Evolutionary conservation across 2,113 vertebrate species (phyloP).

Genomic region (Cynopterus brachyotis): DNA sequence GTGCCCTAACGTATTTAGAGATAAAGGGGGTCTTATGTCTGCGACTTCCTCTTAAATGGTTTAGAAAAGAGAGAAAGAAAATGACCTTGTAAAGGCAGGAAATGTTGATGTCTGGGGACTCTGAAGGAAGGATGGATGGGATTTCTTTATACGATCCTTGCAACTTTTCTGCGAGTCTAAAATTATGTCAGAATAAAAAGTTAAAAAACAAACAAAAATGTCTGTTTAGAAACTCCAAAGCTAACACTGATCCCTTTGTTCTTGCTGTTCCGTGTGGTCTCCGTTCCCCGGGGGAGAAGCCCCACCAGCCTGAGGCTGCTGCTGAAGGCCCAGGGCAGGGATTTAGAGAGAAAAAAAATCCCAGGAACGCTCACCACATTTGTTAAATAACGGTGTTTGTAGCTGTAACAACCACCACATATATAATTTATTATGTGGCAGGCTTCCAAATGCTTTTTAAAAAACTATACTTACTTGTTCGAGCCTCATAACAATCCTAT

Average conservation of each 20-base stretch:
- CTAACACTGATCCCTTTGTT: background rate
- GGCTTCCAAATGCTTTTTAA: background rate
- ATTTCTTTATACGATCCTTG: no score
- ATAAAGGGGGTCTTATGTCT: background rate
- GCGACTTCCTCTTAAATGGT: background rate
- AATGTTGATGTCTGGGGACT: rapidly evolving
- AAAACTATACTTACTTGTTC: background rate
- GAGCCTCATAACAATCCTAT: background rate
- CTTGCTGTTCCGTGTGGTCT: background rate
- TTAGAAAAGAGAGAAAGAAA: background rate
- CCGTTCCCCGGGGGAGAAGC: background rate
- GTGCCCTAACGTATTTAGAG: background rate
- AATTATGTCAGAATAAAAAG: background rate
- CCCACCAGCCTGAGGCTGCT: background rate
- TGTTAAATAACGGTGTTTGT: background rate
- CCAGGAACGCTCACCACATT: background rate
- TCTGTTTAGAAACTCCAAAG: background rate
- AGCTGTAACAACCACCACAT: background rate
- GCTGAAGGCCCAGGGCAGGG: background rate
- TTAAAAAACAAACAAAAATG: background rate
- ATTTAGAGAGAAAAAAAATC: background rate
- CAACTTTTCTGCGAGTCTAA: background rate
- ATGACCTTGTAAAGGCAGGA: rapidly evolving
- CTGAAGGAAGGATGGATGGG: rapidly evolving
- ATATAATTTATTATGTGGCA: background rate